Conservation (phyloP, 2,888 invertebrate genomes). For the Trachelus troglodyta region DNA sequence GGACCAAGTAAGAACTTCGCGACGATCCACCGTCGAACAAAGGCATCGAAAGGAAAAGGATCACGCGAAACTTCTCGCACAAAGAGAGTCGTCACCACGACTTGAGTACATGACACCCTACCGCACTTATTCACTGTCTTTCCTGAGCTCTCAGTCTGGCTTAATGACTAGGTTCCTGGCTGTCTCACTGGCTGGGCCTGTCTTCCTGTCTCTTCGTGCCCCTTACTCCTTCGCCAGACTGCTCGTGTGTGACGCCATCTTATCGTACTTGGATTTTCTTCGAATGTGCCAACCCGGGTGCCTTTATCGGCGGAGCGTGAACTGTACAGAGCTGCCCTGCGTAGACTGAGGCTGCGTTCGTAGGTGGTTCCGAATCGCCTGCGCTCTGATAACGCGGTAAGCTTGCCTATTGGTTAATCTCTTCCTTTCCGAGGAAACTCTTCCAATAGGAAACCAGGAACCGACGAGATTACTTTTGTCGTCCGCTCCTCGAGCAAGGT, state of each 20-base stretch:
- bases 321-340: neutral
- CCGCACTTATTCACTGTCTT: constrained; percentile 20
- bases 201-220: constrained; percentile 13
- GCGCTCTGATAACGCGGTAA: constrained; percentile 3
- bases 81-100: constrained; percentile 25
- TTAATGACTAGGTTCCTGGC: neutral
- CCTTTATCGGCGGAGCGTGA: constrained; percentile 12
- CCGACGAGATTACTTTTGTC: neutral
- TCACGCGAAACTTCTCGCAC: constrained; percentile 35
- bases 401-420: neutral
- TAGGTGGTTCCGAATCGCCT: constrained; percentile 3
- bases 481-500: neutral
- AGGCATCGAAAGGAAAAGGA: constrained; percentile 43
- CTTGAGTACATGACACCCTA: constrained; percentile 39
- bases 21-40: constrained; percentile 37
- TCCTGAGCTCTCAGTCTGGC: constrained; percentile 13
- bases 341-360: constrained; percentile 1
- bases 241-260: constrained; percentile 37
- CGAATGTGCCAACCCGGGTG: constrained; percentile 1
- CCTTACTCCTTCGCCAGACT: constrained; percentile 5
- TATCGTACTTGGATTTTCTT: constrained; percentile 24
- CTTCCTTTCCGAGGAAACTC: neutral
- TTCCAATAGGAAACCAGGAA: neutral
- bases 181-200: neutral
- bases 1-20: constrained; percentile 11